These are phyloP conservation scores for Enteromius trimaculatus DNA, from an alignment of 2,797 vertebrate species.

Conservation along the genomic window DNA sequence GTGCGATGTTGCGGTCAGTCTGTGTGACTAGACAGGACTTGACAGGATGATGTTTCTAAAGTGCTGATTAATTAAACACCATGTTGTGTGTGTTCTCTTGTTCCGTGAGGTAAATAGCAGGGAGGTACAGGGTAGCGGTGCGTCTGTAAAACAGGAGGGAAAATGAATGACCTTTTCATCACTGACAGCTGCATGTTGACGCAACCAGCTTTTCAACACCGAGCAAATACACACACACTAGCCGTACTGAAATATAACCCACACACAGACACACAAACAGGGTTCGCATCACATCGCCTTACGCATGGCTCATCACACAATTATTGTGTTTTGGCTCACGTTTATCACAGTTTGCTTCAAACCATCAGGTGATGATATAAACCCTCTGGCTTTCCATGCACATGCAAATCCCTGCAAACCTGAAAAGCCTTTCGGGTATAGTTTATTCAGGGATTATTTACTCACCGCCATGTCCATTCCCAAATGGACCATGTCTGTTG, in stretches of 20 bases:
- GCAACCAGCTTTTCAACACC: conserved; percentile 57
- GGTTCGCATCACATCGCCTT: not conserved
- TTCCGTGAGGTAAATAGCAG: conserved; percentile 39
- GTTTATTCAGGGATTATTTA: not conserved
- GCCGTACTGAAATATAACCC: conserved; percentile 43
- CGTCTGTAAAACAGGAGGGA: conserved; percentile 58
- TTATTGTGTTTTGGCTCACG: conserved; percentile 7
- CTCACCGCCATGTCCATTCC: not conserved
- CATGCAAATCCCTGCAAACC: not conserved
- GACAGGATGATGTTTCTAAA: not conserved
- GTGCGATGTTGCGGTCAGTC: not conserved
- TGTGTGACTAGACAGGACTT: not conserved
- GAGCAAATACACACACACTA: conserved; percentile 51
- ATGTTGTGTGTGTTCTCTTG: conserved; percentile 31
- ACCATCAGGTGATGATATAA: not conserved
- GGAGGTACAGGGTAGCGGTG: conserved; percentile 49
- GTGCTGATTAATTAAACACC: conserved; percentile 31
- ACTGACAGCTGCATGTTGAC: conserved; percentile 67
- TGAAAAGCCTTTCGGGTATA: not conserved
- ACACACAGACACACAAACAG: conserved; percentile 30
- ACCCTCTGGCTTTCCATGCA: not conserved
- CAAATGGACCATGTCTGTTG: not conserved
- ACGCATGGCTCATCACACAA: not conserved
- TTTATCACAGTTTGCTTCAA: conserved; percentile 13
- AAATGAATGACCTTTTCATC: conserved; percentile 61